phyloP scores from a whole-genome alignment of 2,113 vertebrate species.

The Puntigrus tetrazona region DNA sequence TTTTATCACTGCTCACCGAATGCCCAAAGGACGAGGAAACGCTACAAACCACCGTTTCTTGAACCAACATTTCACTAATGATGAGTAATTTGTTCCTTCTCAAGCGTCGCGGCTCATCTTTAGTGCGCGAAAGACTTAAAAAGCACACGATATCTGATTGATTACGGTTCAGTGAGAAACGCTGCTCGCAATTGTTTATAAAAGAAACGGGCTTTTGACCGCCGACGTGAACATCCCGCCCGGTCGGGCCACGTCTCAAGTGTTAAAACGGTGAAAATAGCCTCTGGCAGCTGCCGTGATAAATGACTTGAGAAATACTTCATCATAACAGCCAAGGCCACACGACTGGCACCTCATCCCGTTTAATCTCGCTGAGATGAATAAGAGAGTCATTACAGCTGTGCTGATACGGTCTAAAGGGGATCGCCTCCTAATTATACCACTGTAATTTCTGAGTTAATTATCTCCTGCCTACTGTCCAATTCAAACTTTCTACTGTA shows the following conservation, averaged over 20 bases:
- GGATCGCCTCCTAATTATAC: conserved; percentile 61
- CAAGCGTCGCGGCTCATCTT: not conserved
- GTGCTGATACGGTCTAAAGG: conserved; percentile 54
- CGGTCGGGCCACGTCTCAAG: not conserved
- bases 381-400: conserved; percentile 58
- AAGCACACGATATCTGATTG: not conserved
- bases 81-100: not conserved
- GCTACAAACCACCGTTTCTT: not conserved
- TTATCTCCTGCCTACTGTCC: conserved; percentile 53
- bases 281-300: conserved; percentile 45
- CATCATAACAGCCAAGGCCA: conserved; percentile 58
- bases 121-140: not conserved
- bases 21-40: not conserved
- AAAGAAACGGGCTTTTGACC: conserved; percentile 13
- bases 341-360: conserved; percentile 34
- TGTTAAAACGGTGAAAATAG: conserved; percentile 39
- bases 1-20: not conserved
- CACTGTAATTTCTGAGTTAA: conserved; percentile 60
- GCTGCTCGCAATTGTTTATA: not conserved
- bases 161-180: not conserved
- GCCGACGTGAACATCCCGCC: conserved; percentile 12
- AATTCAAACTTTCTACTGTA: conserved; percentile 38
- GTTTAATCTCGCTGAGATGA: conserved; percentile 59
- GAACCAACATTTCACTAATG: not conserved
- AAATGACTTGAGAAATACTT: conserved; percentile 59